Evolutionary conservation across 2,888 invertebrate genomes (phyloP).

Genomic region (Marronus borbonicus): DNA sequence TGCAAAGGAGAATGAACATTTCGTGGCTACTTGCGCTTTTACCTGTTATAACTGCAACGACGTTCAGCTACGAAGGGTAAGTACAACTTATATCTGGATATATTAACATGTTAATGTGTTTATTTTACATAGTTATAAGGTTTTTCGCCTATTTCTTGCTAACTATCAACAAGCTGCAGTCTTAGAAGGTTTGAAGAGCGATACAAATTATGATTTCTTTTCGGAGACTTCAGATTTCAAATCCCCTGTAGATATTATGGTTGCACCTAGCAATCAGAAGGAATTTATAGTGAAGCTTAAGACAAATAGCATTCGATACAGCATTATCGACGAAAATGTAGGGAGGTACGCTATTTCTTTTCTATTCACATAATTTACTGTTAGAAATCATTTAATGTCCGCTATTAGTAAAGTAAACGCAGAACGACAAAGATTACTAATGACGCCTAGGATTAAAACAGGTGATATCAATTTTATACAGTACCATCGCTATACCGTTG

Average conservation of each 20-base stretch:
- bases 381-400: neutral
- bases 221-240: neutral
- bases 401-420: neutral
- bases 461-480: constrained; percentile 56
- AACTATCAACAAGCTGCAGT: constrained; percentile 47
- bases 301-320: constrained; percentile 66
- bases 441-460: neutral
- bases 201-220: constrained; percentile 47
- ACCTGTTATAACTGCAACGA: neutral
- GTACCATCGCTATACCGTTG: constrained; percentile 68
- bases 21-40: neutral
- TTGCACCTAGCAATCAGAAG: constrained; percentile 29
- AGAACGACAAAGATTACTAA: constrained; percentile 49
- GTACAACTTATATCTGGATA: neutral
- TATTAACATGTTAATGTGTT: neutral
- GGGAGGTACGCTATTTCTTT: neutral
- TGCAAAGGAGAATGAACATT: neutral
- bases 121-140: constrained; percentile 42
- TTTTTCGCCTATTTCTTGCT: constrained; percentile 43
- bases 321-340: neutral
- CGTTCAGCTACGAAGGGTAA: neutral
- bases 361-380: neutral
- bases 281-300: constrained; percentile 62
- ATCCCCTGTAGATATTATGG: constrained; percentile 38
- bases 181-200: constrained; percentile 20